A percentile compares a stretch with the other conserved stretches of the same genome.
These are phyloP conservation scores for Notolabrus celidotus DNA, from an alignment of 2,797 vertebrate species.

Conservation along the genomic window DNA sequence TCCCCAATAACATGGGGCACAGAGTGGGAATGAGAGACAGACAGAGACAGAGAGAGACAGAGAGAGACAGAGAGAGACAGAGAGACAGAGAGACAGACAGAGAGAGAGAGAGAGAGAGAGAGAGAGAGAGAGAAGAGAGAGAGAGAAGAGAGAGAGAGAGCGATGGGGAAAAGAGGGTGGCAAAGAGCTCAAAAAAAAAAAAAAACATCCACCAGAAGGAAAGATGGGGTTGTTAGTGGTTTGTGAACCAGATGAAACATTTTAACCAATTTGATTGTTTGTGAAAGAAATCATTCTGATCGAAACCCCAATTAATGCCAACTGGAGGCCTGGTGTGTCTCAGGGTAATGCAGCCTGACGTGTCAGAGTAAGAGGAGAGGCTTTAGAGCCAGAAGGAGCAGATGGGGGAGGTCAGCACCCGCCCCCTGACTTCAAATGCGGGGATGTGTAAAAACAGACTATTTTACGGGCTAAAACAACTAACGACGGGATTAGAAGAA, in stretches of 20 bases:
- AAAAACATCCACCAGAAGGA: constrained; percentile 78
- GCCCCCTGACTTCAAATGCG: constrained; percentile 88
- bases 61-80: constrained; percentile 55
- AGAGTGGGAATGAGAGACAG: constrained; percentile 68
- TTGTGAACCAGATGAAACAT: constrained; percentile 94
- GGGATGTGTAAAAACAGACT: constrained; percentile 92
- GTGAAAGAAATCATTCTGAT: constrained; percentile 99
- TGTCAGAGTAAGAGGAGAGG: constrained; percentile 90
- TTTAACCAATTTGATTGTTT: constrained; percentile 99
- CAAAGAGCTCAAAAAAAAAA: constrained; percentile 22
- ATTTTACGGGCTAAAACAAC: constrained; percentile 89
- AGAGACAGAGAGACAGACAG: too few species aligned
- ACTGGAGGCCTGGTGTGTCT: constrained; percentile 89
- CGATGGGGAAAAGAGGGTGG: constrained; percentile 41
- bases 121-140: constrained; percentile 46
- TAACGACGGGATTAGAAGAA: constrained; percentile 90
- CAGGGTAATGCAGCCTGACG: constrained; percentile 92
- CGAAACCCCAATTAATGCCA: constrained; percentile 94
- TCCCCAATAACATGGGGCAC: constrained; percentile 81
- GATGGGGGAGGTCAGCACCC: constrained; percentile 88
- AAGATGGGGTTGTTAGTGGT: constrained; percentile 89
- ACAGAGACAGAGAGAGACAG: constrained; percentile 35
- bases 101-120: constrained; percentile 66
- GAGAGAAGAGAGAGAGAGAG: constrained; percentile 49
- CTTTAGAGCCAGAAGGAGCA: constrained; percentile 87